A percentile compares a stretch with the other conserved stretches of the same genome.
phyloP scores from a whole-genome alignment of 92 coral and sea anemone species.

The Galaxea fascicularis region DNA sequence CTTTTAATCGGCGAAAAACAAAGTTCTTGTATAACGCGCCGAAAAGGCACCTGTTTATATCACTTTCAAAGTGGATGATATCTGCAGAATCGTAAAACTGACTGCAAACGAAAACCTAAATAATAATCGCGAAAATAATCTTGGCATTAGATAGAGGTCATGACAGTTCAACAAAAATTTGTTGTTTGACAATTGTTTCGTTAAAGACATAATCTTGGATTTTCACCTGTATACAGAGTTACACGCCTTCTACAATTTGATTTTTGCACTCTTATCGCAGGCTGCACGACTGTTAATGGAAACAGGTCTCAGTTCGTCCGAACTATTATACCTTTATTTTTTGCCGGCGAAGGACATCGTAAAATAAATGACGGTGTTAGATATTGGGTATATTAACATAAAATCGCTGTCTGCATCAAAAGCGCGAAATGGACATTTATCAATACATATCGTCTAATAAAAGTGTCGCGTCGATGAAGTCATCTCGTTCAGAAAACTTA shows the following conservation, averaged over 20 bases:
- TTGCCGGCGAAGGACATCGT: not conserved
- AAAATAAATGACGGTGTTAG: no score
- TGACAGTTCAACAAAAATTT: no score
- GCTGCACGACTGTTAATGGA: not conserved
- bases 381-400: not conserved
- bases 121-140: no score
- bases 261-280: not conserved
- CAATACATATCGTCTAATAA: not conserved
- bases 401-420: no score
- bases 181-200: no score
- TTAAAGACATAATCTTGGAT: no score
- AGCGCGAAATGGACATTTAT: no score
- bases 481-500: not conserved
- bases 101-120: not conserved
- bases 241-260: not conserved
- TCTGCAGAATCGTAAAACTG: not conserved
- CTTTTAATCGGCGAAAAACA: not conserved
- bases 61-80: not conserved
- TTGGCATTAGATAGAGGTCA: no score
- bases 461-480: not conserved
- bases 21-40: slow-evolving; percentile 6
- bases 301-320: not conserved
- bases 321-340: not conserved
- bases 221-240: no score
- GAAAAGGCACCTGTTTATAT: not conserved